Evolutionary conservation across 2,888 invertebrate species (phyloP).

Genomic region (Apoda limacodes): DNA sequence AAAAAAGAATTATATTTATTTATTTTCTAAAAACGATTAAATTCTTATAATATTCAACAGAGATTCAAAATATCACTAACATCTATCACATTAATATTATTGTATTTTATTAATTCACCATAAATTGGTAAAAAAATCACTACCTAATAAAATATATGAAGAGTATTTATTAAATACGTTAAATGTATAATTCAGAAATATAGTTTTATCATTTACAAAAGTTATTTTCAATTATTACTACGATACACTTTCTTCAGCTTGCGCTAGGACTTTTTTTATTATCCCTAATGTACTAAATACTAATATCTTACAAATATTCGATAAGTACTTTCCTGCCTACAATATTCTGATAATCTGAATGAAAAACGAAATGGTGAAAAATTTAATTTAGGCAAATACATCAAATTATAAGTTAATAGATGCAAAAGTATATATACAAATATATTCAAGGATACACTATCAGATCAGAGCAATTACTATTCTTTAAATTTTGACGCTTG

Average conservation of each 20-base stretch:
- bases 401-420: too few relatives aligned
- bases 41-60: conserved; percentile 19
- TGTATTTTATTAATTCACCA: conserved; percentile 19
- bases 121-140: conserved; percentile 23
- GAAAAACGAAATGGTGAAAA: conserved; percentile 4
- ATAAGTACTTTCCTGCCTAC: conserved; percentile 9
- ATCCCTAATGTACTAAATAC: conserved; percentile 16
- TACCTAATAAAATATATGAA: conserved; percentile 21
- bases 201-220: conserved; percentile 36
- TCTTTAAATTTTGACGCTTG: too few relatives aligned
- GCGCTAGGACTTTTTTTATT: conserved; percentile 31
- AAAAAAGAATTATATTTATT: conserved; percentile 3
- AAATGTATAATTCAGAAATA: conserved; percentile 9
- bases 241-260: conserved; percentile 52
- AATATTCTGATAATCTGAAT: conserved; percentile 15
- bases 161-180: neutral
- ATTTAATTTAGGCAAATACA: too few relatives aligned
- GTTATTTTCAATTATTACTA: conserved; percentile 50
- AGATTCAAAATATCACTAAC: conserved; percentile 47
- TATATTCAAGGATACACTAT: too few relatives aligned
- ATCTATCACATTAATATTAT: conserved; percentile 37
- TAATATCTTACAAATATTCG: conserved; percentile 11
- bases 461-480: too few relatives aligned
- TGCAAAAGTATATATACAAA: too few relatives aligned
- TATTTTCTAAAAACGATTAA: conserved; percentile 14